Evolutionary conservation across 2,888 invertebrate genomes (phyloP).

Genomic region (Cantharis flavilabris): DNA sequence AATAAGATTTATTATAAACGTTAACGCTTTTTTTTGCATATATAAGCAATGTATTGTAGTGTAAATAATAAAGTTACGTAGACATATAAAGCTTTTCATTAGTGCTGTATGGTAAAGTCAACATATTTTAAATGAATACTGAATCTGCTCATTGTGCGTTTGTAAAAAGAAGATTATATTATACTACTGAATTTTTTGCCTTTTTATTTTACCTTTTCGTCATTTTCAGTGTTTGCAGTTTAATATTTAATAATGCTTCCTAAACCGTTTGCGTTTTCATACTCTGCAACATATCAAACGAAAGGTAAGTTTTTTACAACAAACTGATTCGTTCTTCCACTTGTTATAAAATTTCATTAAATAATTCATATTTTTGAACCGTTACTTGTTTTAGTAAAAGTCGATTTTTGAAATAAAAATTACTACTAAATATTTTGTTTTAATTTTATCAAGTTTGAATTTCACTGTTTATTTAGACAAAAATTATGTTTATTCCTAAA

Average conservation of each 20-base stretch:
- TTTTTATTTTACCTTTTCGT: slow-evolving; percentile 26
- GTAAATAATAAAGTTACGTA: slow-evolving; percentile 36
- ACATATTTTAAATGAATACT: slow-evolving; percentile 33
- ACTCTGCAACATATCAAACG: not conserved
- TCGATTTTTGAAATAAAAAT: not conserved
- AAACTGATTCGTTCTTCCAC: not conserved
- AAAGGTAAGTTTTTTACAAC: not conserved
- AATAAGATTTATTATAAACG: slow-evolving; percentile 12
- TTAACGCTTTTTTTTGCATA: slow-evolving; percentile 23
- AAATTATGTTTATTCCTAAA: too few species aligned
- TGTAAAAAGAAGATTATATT: slow-evolving; percentile 36
- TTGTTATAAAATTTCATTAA: not conserved
- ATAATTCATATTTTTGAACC: not conserved
- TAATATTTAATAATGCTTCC: slow-evolving; percentile 15
- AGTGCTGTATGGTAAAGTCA: slow-evolving; percentile 32
- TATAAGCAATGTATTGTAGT: slow-evolving; percentile 33
- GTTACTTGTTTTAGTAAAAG: not conserved
- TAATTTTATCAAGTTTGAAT: not conserved
- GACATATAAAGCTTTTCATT: slow-evolving; percentile 34
- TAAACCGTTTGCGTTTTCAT: slow-evolving; percentile 7
- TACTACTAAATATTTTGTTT: not conserved
- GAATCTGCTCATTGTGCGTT: slow-evolving; percentile 37
- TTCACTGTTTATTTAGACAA: not conserved
- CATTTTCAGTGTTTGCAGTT: slow-evolving; percentile 20
- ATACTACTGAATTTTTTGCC: slow-evolving; percentile 19